Evolutionary conservation across 2,888 invertebrate species (phyloP), one percentile per base, ranked within the genome.

Genomic region (Chrysina gloriosa): DNA sequence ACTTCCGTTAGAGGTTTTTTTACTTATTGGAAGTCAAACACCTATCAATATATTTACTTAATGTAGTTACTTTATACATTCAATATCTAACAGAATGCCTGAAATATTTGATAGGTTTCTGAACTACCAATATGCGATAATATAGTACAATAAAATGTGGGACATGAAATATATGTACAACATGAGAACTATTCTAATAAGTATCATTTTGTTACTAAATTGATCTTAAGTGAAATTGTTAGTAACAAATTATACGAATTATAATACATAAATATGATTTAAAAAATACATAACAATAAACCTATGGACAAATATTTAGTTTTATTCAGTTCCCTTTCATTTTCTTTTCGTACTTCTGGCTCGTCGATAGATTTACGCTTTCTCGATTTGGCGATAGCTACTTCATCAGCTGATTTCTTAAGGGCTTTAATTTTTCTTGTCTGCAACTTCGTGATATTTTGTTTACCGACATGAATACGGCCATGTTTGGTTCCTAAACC

Each of bases 371-470:
- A 54, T 31, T 27, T 45, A 25, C 65, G 65, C 27, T 72, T 72
- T 69, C 66, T 70, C 16, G 42, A 67, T 34, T 69, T 82, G 75
- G 87, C 86, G 14, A 85, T 82, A 74, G 90, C 91, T 75, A 85
- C 89, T 77, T 93, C 93, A 68, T 88, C 87, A 0, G 88, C 82
- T 0, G 91, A 88, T 81, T 93, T 94, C 77, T 90, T 91, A 58
- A 96, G 84, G 36, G 94, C 96, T 83, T 95, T 96, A 89, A 96
- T 92, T 82, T 95, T 96, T 69, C 96, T 89, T 2, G 95, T 96
- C 81, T 97, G 97, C 71, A 98, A 84, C 73, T 89, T 91, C 63
- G 88, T 86, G 29, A 97, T 87, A 76, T 95, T 90, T 79, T 98
- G 98, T 76, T 90, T 91, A 73, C 94, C 94, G 86, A 99, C 89